Evolutionary conservation across 2,888 invertebrate genomes (phyloP).

Genomic region (Eupithecia inturbata): DNA sequence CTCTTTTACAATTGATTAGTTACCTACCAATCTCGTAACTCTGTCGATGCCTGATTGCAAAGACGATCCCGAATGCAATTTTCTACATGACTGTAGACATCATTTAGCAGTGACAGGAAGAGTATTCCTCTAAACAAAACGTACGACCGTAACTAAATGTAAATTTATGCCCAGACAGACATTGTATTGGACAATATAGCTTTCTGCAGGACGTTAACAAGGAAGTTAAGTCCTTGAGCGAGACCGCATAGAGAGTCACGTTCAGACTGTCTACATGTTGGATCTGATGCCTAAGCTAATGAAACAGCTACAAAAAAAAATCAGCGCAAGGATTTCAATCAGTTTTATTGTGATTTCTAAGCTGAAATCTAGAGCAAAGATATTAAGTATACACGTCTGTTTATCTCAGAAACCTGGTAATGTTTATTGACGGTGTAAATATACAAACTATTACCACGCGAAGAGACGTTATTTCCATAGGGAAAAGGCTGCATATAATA

Average conservation of each 20-base stretch:
- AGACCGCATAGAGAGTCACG: conserved; percentile 47
- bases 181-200: conserved; percentile 49
- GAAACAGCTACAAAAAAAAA: conserved; percentile 15
- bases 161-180: conserved; percentile 53
- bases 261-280: conserved; percentile 35
- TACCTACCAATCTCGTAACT: conserved; percentile 22
- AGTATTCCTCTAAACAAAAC: conserved; percentile 51
- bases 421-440: conserved; percentile 2
- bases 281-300: conserved; percentile 33
- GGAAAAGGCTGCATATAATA: background rate
- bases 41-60: background rate
- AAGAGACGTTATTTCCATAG: background rate
- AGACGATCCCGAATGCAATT: conserved; percentile 24
- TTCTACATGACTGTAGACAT: conserved; percentile 35
- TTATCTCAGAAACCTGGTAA: conserved; percentile 1
- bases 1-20: too few relatives aligned
- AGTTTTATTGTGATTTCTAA: background rate
- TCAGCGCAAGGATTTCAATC: background rate
- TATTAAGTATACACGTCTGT: background rate
- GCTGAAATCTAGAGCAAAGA: conserved; percentile 4
- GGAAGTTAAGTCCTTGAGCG: conserved; percentile 51
- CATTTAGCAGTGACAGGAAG: conserved; percentile 49
- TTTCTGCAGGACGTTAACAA: conserved; percentile 51
- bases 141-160: conserved; percentile 50
- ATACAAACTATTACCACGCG: background rate